Evolutionary conservation across 2,797 vertebrate genomes (phyloP).

Genomic region (Hephaestus fuliginosus): DNA sequence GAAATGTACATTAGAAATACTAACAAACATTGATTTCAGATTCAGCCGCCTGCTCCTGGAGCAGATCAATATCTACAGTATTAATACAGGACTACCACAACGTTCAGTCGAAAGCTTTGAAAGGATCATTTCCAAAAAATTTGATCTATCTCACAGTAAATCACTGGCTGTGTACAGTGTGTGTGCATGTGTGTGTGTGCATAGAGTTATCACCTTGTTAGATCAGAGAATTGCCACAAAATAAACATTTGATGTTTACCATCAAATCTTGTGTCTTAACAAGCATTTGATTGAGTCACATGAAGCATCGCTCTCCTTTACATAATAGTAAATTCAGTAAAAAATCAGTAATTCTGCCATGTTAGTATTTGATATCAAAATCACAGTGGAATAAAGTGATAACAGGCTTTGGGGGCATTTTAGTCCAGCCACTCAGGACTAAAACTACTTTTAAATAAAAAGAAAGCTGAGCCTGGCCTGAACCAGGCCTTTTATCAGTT

Average conservation of each 20-base stretch:
- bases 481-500: not conserved
- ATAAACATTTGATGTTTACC: not conserved
- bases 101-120: not conserved
- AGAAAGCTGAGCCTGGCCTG: not conserved
- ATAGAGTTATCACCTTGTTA: not conserved
- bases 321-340: no score
- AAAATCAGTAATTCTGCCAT: no score
- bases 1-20: not conserved
- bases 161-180: not conserved
- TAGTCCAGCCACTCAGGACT: not conserved
- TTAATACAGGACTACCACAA: not conserved
- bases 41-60: not conserved
- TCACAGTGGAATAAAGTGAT: not conserved
- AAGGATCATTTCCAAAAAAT: not conserved
- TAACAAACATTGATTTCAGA: slow-evolving; percentile 14
- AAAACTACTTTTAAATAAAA: no score
- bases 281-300: not conserved
- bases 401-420: not conserved
- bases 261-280: not conserved
- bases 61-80: slow-evolving; percentile 11
- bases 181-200: not conserved
- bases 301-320: no score
- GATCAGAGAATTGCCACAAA: not conserved
- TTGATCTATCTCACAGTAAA: not conserved
- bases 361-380: not conserved